A percentile compares a stretch with the other conserved stretches of the same genome.
Evolutionary conservation across 1,140 invertebrate species (phyloP).

Genomic region (Drosophila ananassae): DNA sequence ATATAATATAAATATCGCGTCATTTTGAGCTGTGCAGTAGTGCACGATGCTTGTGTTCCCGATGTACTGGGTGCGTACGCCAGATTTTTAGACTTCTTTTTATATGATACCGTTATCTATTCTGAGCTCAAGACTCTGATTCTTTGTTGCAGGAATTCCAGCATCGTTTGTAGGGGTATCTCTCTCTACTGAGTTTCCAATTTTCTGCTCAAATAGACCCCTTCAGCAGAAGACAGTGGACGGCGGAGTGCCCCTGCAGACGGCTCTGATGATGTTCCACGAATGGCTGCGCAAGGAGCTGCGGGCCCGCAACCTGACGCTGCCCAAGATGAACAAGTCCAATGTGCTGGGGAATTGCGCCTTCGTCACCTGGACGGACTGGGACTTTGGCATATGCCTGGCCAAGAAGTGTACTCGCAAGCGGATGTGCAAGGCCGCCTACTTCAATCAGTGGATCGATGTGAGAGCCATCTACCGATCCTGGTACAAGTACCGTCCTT

Average conservation of each 20-base stretch:
- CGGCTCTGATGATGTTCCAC: constrained; percentile 83
- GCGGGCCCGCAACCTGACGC: constrained; percentile 71
- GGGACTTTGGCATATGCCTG: constrained; percentile 85
- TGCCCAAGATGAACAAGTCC: constrained; percentile 74
- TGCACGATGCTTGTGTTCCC: no score
- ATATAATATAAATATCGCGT: no score
- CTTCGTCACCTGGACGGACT: constrained; percentile 85
- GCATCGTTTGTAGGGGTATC: no score
- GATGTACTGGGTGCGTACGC: no score
- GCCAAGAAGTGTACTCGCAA: constrained; percentile 85
- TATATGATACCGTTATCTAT: no score
- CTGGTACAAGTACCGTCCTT: constrained; percentile 84
- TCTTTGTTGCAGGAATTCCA: no score
- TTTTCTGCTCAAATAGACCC: no score
- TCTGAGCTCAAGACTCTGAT: no score
- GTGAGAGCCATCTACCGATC: constrained; percentile 82
- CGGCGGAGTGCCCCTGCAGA: constrained; percentile 83
- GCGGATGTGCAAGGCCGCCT: constrained; percentile 75
- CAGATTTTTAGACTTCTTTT: no score
- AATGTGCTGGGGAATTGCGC: constrained; percentile 79
- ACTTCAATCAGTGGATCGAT: constrained; percentile 85
- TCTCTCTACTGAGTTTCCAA: no score
- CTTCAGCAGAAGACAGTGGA: constrained; percentile 84
- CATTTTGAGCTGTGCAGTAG: no score
- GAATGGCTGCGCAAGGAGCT: constrained; percentile 84